A percentile compares a stretch with the other conserved stretches of the same genome.
These are phyloP conservation scores for Gymnobelideus leadbeateri DNA, from an alignment of 2,113 vertebrate species.

Conservation along the genomic window DNA sequence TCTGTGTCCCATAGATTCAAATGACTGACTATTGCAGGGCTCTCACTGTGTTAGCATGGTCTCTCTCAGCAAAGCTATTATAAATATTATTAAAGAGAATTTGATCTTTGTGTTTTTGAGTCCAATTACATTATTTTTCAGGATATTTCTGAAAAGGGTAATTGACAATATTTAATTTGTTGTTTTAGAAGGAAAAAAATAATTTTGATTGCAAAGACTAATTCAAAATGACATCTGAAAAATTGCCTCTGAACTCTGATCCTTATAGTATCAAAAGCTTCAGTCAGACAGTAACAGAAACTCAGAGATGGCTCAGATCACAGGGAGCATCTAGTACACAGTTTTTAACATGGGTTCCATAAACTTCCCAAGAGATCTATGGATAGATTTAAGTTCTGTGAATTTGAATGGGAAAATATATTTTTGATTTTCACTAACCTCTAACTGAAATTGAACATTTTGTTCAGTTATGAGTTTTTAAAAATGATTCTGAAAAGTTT, in stretches of 20 bases:
- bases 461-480: not conserved
- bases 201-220: conserved; percentile 14
- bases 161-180: conserved; percentile 35
- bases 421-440: not conserved
- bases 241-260: not conserved
- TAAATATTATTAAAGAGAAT: not conserved
- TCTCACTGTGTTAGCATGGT: not conserved
- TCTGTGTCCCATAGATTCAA: not conserved
- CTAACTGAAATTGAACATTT: not conserved
- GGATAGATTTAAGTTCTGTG: not conserved
- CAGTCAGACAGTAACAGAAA: not conserved
- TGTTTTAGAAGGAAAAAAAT: conserved; percentile 8
- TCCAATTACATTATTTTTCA: not conserved
- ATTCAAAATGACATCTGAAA: not conserved
- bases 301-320: not conserved
- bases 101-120: not conserved
- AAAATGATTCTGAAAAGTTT: not conserved
- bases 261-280: not conserved
- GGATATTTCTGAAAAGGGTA: not conserved
- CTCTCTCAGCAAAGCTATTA: not conserved
- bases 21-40: not conserved
- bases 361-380: not conserved
- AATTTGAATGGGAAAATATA: not conserved
- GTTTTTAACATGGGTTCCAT: not conserved
- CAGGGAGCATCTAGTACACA: not conserved